Evolutionary conservation across 64 coral and sea anemone genomes (phyloP), one percentile per base, ranked within the genome.

Genomic region (Orbicella faveolata): DNA sequence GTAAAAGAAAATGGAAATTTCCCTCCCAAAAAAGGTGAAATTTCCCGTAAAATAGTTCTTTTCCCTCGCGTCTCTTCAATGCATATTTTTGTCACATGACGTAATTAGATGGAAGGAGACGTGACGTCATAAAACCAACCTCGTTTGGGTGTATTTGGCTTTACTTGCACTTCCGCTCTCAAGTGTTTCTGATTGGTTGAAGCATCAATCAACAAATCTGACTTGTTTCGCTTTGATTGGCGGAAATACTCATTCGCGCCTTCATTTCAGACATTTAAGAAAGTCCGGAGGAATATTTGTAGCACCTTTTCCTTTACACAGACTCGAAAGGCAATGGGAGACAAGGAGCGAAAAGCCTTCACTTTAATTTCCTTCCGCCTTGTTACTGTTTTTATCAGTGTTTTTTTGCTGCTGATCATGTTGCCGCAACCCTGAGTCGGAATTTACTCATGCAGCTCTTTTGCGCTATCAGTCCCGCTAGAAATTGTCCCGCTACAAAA

Each of bases 61-160:
- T 57, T 75, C 65, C 85, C 63, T 86, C 70, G 91, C 95, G 95
- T 92, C 95, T 66, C 67, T 87, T 90, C 79, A 87, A 83, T 80
- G 88, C 95, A 96, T 96, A 96, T 96, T 96, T 96, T 96, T 96
- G 95, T 96, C 95, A 96, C 95, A 96, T 96, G 95, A 96, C 95
- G 95, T 96, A 96, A 96, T 96, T 37, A 92, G 91, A 93, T 61
- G 20, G 68, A 59, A 81, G 88, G 26, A 36, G 41, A 26, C 83
- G 34, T 96, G 94, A 96, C 95, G 95, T 96, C 91, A 92, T 23
- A 66, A 18, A 20, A 3, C 15, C 35, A 90, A 77, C 95, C 95
- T 96, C 95, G 95, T 88, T 88, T 75, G 20, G 21, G 82, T 70
- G 82, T 69, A 2, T 23, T 6, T 1, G 0, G 64, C 19, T 66